Conservation (phyloP, 2,888 invertebrate genomes). For the Rhaphigaster nebulosa region DNA sequence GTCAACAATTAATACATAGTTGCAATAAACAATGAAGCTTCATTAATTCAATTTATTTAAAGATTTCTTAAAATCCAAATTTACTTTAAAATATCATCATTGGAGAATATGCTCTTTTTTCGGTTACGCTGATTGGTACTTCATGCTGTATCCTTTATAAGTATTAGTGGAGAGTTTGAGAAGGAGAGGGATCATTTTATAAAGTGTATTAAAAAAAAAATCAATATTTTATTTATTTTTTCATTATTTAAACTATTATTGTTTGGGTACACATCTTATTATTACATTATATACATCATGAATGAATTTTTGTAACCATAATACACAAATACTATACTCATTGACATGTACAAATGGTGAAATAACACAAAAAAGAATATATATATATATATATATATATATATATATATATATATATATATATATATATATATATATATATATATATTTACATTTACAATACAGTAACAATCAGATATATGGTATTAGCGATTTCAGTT, state of each 20-base stretch:
- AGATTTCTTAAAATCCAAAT: not conserved
- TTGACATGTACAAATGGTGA: not conserved
- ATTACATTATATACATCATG: conserved; percentile 27
- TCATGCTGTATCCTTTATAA: not conserved
- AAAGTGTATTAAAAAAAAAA: not conserved
- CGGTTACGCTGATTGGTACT: not conserved
- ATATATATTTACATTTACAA: no score
- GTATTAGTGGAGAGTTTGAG: not conserved
- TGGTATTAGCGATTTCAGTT: not conserved
- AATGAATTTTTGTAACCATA: conserved; percentile 10
- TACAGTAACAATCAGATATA: not conserved
- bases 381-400: conserved; percentile 13
- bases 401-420: not conserved
- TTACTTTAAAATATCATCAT: not conserved
- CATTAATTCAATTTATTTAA: not conserved
- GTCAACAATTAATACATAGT: no score
- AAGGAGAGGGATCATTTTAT: not conserved
- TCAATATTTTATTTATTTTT: conserved; percentile 44
- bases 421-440: no score
- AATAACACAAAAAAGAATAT: not conserved
- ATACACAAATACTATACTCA: not conserved
- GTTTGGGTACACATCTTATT: conserved; percentile 6
- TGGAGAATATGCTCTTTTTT: not conserved
- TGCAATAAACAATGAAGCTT: not conserved
- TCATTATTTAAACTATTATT: conserved; percentile 36